Conservation (phyloP, 2,797 vertebrate species). For the Syngnathus rostellatus region DNA sequence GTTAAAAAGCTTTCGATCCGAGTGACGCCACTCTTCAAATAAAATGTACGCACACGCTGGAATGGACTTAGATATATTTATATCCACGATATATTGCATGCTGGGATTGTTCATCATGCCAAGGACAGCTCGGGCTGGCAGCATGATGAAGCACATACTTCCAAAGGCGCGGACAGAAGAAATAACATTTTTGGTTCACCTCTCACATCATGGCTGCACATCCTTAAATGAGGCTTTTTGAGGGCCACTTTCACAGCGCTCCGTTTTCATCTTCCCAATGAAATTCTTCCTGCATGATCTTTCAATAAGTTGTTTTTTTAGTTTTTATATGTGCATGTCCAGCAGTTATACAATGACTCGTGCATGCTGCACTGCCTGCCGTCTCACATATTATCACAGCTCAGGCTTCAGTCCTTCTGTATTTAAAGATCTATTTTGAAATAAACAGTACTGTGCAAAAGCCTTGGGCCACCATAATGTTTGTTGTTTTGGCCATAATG, state of each 20-base stretch:
- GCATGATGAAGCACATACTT: conserved; percentile 26
- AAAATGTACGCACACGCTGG: not conserved
- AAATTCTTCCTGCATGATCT: conserved; percentile 40
- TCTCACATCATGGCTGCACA: conserved; percentile 29
- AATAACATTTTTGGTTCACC: conserved; percentile 14
- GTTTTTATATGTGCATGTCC: conserved; percentile 1
- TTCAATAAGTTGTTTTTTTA: conserved; percentile 22
- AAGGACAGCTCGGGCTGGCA: conserved; percentile 24
- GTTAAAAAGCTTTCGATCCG: conserved; percentile 32
- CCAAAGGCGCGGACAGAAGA: conserved; percentile 22
- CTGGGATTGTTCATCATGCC: conserved; percentile 28
- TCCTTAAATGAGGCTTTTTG: conserved; percentile 32
- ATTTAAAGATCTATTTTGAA: not conserved
- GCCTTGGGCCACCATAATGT: not conserved
- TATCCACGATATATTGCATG: conserved; percentile 4
- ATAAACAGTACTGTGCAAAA: not conserved
- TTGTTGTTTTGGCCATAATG: not conserved
- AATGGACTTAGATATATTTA: conserved; percentile 15
- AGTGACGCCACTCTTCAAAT: conserved; percentile 1
- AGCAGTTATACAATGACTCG: not conserved
- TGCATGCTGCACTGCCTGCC: conserved; percentile 13
- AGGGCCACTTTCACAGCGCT: conserved; percentile 26
- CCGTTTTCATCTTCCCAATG: conserved; percentile 21
- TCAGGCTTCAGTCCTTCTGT: not conserved
- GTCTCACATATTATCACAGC: conserved; percentile 20